Evolutionary conservation across 1,140 invertebrate species (phyloP), one percentile per base, ranked within the genome.

Genomic region (Cryptotermes secundus): DNA sequence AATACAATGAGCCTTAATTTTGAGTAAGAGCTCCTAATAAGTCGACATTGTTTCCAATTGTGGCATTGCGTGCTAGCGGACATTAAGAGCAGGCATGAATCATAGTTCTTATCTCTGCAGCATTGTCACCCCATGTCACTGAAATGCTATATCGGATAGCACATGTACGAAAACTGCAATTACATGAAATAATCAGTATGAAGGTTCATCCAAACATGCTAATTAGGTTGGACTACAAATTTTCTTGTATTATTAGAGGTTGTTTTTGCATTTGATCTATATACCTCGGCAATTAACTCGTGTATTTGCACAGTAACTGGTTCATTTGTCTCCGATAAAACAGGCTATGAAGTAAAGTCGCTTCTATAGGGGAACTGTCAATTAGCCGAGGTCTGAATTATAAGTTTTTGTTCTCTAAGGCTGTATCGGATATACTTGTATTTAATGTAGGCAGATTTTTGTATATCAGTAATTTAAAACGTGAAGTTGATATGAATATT

Each of bases 91-190:
- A 31, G 26, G 31, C 59, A 72, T 72, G 59, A 72, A 72, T 72
- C 59, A 72, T 72, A 72, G 59, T 72, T 72, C 59, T 31, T 72
- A 72, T 72, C 59, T 72, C 26, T 10, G 14, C 59, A 26, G 6
- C 59, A 31, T 72, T 72, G 59, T 72, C 59, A 72, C 59, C 59
- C 59, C 59, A 72, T 31, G 59, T 72, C 59, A 72, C 26, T 72
- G n/a, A 72, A 59, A 59, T 59, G 53, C 53, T 59, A 19, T 59
- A 59, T 59, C 53, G 22, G 24, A n/a, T 59, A n/a, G 53, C 53
- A 59, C 53, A 59, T 59, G 16, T 22, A 59, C 4, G 6, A n/a
- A 59, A 65, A 72, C n/a, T 14, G 12, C 59, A 72, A 72, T 31
- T 72, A n/a, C 59, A 72, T 26, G 59, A 12, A 72, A 72, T 31